Evolutionary conservation across 2,888 invertebrate species (phyloP).

Genomic region (Gymnocheta viridis): DNA sequence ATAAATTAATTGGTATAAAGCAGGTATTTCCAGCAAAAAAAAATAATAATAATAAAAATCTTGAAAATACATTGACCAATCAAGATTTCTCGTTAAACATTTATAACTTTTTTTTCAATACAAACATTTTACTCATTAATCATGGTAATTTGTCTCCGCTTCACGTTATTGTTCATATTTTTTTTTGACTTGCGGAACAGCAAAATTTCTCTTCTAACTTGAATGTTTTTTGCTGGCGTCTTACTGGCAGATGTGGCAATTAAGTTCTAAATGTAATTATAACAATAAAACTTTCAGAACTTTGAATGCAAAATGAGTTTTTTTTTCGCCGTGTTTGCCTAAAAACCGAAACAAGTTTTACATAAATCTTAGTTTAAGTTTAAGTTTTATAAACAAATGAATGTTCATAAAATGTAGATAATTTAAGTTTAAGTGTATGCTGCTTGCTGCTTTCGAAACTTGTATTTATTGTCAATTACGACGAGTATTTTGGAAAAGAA

Average conservation of each 20-base stretch:
- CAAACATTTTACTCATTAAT: constrained; percentile 55
- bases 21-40: not conserved
- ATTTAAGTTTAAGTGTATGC: not conserved
- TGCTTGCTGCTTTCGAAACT: constrained; percentile 20
- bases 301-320: constrained; percentile 12
- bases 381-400: not conserved
- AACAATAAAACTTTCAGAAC: constrained; percentile 42
- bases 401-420: constrained; percentile 13
- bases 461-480: constrained; percentile 11
- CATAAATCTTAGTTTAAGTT: constrained; percentile 7
- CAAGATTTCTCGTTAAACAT: constrained; percentile 10
- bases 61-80: not conserved
- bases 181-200: constrained; percentile 6
- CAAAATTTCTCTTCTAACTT: constrained; percentile 28
- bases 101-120: constrained; percentile 19
- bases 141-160: constrained; percentile 46
- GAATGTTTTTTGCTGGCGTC: no score
- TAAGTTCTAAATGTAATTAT: constrained; percentile 45
- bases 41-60: no score
- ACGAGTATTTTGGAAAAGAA: not conserved
- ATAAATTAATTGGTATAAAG: no score
- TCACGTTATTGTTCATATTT: not conserved
- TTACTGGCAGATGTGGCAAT: constrained; percentile 27
- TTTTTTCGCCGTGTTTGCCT: not conserved
- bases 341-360: constrained; percentile 45